phyloP scores from a whole-genome alignment of 2,888 invertebrate genomes.

The Luffia ferchaultella region DNA sequence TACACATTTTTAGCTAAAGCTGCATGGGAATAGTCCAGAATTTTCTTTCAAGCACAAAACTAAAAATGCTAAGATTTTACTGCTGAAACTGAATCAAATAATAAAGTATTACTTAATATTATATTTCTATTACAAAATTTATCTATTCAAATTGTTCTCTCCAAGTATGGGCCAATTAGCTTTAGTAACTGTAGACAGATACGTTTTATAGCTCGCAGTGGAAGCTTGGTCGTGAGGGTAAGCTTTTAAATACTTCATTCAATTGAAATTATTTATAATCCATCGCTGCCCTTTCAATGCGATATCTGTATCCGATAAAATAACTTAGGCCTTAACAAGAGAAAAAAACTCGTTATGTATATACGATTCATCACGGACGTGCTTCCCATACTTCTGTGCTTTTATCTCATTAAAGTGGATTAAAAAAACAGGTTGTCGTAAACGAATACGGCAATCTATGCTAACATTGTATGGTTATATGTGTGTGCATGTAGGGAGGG shows the following conservation, averaged over 20 bases:
- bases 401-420: neutral
- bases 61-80: too few relatives aligned
- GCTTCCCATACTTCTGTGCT: slow-evolving; percentile 4
- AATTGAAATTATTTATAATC: slow-evolving; percentile 23
- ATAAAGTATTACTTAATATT: too few relatives aligned
- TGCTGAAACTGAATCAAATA: too few relatives aligned
- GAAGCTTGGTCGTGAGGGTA: neutral
- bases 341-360: slow-evolving; percentile 15
- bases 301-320: slow-evolving; percentile 23
- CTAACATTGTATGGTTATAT: too few relatives aligned
- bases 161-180: too few relatives aligned
- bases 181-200: neutral
- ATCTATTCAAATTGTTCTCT: too few relatives aligned
- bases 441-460: too few relatives aligned
- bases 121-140: too few relatives aligned
- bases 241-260: slow-evolving; percentile 5
- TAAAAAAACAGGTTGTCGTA: neutral
- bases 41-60: too few relatives aligned
- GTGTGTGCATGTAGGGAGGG: too few relatives aligned
- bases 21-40: too few relatives aligned
- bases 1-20: too few relatives aligned
- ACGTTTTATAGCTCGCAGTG: neutral
- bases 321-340: slow-evolving; percentile 14
- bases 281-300: slow-evolving; percentile 18
- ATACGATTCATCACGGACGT: slow-evolving; percentile 11